phyloP scores from a whole-genome alignment of 2,113 vertebrate genomes.

The Cettia cetti region DNA sequence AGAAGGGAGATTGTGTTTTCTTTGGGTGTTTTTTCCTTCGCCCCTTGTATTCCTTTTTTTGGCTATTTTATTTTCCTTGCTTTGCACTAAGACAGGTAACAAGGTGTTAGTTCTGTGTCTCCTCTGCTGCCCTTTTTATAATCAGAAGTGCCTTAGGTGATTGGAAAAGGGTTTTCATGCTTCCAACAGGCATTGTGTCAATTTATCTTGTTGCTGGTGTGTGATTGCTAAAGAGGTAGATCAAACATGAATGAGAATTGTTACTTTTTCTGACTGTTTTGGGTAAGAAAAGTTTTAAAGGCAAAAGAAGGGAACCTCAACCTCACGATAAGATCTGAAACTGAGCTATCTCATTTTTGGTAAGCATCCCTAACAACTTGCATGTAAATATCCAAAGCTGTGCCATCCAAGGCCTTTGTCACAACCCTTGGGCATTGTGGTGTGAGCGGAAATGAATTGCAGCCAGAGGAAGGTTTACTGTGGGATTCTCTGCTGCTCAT shows the following conservation, averaged over 20 bases:
- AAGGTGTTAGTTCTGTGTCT: neutral
- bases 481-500: neutral
- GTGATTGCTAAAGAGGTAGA: neutral
- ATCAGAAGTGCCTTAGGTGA: neutral
- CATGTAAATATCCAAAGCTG: neutral
- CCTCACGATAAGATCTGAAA: neutral
- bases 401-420: neutral
- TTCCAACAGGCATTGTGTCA: neutral
- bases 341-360: neutral
- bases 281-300: neutral
- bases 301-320: neutral
- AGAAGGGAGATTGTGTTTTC: neutral
- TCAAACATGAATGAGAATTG: neutral
- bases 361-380: neutral
- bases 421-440: too few species aligned
- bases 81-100: neutral
- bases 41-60: neutral
- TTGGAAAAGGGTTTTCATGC: neutral
- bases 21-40: accelerated
- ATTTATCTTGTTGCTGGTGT: neutral
- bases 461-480: neutral
- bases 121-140: neutral
- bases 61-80: neutral
- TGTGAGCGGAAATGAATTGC: neutral
- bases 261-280: neutral